Conservation (phyloP, 92 coral and sea anemone genomes). For the Blastomussa wellsi region DNA sequence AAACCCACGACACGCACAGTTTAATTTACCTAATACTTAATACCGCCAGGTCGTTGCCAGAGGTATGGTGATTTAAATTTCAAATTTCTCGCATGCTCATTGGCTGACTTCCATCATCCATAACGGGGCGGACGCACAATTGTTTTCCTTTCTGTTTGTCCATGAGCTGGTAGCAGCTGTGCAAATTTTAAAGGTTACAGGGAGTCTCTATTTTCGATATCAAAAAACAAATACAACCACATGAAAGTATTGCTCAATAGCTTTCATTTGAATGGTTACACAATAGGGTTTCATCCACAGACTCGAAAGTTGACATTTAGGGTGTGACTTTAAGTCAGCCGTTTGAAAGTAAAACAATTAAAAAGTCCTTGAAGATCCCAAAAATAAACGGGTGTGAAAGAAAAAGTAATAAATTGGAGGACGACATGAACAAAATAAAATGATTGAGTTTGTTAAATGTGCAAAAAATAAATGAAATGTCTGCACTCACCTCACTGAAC, state of each 20-base stretch:
- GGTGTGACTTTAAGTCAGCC: too few relatives aligned
- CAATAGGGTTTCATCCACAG: background rate
- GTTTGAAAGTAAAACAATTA: too few relatives aligned
- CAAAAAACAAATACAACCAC: background rate
- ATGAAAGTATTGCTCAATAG: too few relatives aligned
- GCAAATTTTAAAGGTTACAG: background rate
- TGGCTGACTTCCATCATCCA: background rate
- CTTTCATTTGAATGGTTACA: background rate
- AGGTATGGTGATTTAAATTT: background rate
- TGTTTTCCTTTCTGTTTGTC: background rate
- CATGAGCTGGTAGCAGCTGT: background rate
- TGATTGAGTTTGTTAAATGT: too few relatives aligned
- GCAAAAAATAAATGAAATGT: too few relatives aligned
- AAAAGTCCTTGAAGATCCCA: background rate
- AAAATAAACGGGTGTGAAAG: background rate
- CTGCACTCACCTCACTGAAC: conserved; percentile 48
- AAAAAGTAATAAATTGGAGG: conserved; percentile 1
- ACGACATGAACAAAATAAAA: background rate
- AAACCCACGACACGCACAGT: background rate
- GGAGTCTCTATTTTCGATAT: background rate
- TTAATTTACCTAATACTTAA: too few relatives aligned
- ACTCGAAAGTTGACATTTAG: background rate
- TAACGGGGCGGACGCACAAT: background rate
- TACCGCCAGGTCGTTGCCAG: background rate
- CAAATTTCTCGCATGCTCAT: background rate